Evolutionary conservation across 2,888 invertebrate genomes (phyloP).

Genomic region (Spilarctia lutea): DNA sequence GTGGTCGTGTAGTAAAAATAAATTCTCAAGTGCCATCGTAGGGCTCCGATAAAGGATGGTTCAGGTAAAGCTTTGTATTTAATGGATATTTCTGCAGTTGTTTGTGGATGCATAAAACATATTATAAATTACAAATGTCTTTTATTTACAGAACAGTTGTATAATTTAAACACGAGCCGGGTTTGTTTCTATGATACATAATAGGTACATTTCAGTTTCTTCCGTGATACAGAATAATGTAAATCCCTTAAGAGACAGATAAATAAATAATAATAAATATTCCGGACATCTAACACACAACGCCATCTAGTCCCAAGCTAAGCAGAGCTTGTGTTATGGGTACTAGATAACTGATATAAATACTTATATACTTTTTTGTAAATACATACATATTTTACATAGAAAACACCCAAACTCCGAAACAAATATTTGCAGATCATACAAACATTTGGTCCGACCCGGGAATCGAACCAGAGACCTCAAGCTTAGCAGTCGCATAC

Average conservation of each 20-base stretch:
- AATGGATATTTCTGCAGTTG: slow-evolving; percentile 1
- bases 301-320: too few species aligned
- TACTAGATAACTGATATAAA: too few species aligned
- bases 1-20: neutral
- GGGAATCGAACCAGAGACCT: too few species aligned
- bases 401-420: too few species aligned
- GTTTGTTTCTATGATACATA: neutral
- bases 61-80: neutral
- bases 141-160: slow-evolving; percentile 8
- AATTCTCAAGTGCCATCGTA: neutral
- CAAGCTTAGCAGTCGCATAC: too few species aligned
- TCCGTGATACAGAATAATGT: neutral
- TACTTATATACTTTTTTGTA: too few species aligned
- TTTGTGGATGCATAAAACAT: slow-evolving; percentile 1
- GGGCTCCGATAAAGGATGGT: neutral
- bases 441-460: too few species aligned
- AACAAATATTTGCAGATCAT: too few species aligned
- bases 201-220: neutral
- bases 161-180: neutral
- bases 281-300: too few species aligned
- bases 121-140: slow-evolving; percentile 3
- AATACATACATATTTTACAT: too few species aligned
- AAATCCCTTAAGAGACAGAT: neutral
- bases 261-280: too few species aligned
- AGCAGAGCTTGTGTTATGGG: too few species aligned